phyloP scores from a whole-genome alignment of 2,113 vertebrate species.

The Tragelaphus strepsiceros region DNA sequence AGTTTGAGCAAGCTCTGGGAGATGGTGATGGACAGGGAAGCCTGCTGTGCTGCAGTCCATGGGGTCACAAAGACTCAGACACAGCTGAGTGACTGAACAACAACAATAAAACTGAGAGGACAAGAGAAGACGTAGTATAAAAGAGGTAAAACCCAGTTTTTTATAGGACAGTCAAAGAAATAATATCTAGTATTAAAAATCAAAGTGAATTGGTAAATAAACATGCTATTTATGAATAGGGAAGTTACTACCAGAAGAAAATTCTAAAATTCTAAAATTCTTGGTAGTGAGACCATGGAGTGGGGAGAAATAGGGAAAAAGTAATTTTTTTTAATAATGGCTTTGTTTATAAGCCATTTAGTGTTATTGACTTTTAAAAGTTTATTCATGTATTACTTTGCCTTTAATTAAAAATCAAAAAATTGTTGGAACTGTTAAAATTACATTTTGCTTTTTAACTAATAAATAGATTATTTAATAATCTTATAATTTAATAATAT shows the following conservation, averaged over 20 bases:
- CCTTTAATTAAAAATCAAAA: neutral
- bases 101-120: neutral
- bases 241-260: neutral
- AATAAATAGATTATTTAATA: neutral
- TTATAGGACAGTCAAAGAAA: neutral
- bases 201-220: neutral
- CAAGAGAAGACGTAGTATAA: neutral
- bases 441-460: neutral
- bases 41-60: neutral
- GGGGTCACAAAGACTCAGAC: neutral
- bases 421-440: neutral
- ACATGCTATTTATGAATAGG: neutral
- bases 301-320: neutral
- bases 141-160: neutral
- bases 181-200: neutral
- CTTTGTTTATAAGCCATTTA: neutral
- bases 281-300: neutral
- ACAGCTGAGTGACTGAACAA: neutral
- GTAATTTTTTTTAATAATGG: neutral
- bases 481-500: neutral
- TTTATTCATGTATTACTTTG: neutral
- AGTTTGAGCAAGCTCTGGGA: neutral
- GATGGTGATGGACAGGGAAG: neutral
- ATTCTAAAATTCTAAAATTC: neutral
- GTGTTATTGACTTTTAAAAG: neutral